Conservation (phyloP, 1,140 invertebrate species). For the Trichogramma pretiosum region DNA sequence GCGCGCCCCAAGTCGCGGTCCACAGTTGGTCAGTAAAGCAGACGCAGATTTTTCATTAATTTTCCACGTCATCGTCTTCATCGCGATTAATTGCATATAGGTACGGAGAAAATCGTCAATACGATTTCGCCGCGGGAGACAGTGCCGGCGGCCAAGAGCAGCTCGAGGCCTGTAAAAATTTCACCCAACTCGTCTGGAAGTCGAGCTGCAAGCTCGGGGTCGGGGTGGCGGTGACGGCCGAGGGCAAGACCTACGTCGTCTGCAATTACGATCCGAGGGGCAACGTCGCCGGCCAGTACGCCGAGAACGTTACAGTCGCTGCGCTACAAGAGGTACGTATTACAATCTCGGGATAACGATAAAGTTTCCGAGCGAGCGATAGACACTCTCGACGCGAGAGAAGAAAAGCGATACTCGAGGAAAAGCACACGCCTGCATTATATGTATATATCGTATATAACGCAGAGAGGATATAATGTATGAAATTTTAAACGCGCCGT, state of each 20-base stretch:
- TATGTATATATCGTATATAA: too few species aligned
- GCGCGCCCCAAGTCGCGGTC: slow-evolving; percentile 26
- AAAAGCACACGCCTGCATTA: too few species aligned
- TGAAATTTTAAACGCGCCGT: too few species aligned
- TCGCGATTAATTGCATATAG: too few species aligned
- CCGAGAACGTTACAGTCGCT: slow-evolving; percentile 47
- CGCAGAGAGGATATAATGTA: too few species aligned
- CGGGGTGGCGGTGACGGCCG: slow-evolving; percentile 44
- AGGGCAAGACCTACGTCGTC: slow-evolving; percentile 54
- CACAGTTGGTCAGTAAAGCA: slow-evolving; percentile 38
- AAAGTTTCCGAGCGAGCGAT: too few species aligned
- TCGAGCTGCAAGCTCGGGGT: slow-evolving; percentile 53
- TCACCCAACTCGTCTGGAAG: slow-evolving; percentile 60
- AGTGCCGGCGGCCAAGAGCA: slow-evolving; percentile 7
- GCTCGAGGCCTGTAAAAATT: slow-evolving; percentile 42
- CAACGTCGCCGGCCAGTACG: slow-evolving; percentile 54
- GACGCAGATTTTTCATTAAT: too few species aligned
- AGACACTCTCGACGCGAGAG: too few species aligned
- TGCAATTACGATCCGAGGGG: slow-evolving; percentile 63
- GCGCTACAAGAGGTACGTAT: slow-evolving; percentile 3
- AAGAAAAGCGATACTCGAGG: too few species aligned
- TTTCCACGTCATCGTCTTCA: too few species aligned
- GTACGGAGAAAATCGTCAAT: slow-evolving; percentile 27
- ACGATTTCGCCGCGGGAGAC: slow-evolving; percentile 26
- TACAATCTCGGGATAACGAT: too few species aligned